These are phyloP conservation scores for Excalfactoria chinensis DNA, from an alignment of 2,113 vertebrate species.

Conservation along the genomic window DNA sequence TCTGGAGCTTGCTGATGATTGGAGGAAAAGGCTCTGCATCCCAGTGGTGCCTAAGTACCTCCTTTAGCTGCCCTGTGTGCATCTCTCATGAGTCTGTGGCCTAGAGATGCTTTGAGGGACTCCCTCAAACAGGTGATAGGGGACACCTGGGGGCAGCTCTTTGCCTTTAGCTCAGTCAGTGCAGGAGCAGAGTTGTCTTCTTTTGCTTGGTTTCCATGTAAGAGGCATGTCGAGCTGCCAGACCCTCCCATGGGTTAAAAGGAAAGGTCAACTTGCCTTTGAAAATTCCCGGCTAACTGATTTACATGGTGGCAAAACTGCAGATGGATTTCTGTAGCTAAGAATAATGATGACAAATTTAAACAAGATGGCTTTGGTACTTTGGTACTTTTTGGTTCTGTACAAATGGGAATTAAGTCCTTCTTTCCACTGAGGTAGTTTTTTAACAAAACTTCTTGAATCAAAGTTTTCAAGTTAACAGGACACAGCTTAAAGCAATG, in stretches of 20 bases:
- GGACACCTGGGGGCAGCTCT: not conserved
- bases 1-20: not conserved
- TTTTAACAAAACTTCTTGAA: not conserved
- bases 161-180: not conserved
- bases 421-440: not conserved
- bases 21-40: not conserved
- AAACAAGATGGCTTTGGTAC: not conserved
- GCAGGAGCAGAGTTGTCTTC: not conserved
- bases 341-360: not conserved
- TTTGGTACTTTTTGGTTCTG: not conserved
- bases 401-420: not conserved
- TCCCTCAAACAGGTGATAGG: not conserved
- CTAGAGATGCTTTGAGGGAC: not conserved
- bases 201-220: not conserved
- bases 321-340: not conserved
- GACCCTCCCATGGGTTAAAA: not conserved
- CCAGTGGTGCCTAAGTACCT: rapidly evolving
- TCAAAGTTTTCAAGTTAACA: not conserved
- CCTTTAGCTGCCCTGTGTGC: rapidly evolving
- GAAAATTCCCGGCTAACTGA: not conserved
- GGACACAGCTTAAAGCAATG: not conserved
- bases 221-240: not conserved
- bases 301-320: not conserved
- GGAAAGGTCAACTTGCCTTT: not conserved
- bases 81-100: not conserved